Evolutionary conservation across 2,888 invertebrate species (phyloP).

Genomic region (Acanthacorydalis orientalis): DNA sequence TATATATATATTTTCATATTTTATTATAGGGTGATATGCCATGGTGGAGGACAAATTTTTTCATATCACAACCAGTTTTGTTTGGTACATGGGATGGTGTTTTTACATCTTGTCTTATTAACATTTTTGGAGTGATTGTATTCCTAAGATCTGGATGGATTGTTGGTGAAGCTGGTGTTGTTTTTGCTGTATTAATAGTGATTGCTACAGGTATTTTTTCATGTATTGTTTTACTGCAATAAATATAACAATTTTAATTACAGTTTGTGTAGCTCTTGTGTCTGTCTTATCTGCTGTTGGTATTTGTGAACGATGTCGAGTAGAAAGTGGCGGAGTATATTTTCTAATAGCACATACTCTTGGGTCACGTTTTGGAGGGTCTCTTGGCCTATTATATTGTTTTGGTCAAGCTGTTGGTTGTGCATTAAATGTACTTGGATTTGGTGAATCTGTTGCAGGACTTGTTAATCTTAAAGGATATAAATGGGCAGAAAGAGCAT

Average conservation of each 20-base stretch:
- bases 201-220: slow-evolving; percentile 49
- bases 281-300: slow-evolving; percentile 91
- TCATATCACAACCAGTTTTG: slow-evolving; percentile 85
- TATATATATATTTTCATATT: not conserved
- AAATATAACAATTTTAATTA: slow-evolving; percentile 18
- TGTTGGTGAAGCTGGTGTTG: slow-evolving; percentile 76
- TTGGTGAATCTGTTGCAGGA: slow-evolving; percentile 89
- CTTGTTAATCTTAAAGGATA: slow-evolving; percentile 54
- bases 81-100: slow-evolving; percentile 99
- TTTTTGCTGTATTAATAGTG: slow-evolving; percentile 65
- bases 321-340: slow-evolving; percentile 96
- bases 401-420: slow-evolving; percentile 97
- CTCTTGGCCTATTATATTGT: slow-evolving; percentile 84
- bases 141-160: slow-evolving; percentile 96
- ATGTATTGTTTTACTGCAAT: slow-evolving; percentile 4
- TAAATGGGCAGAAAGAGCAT: slow-evolving; percentile 69
- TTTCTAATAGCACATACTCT: slow-evolving; percentile 87
- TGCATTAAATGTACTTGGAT: slow-evolving; percentile 89
- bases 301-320: slow-evolving; percentile 85
- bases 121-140: slow-evolving; percentile 94
- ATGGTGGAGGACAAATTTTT: slow-evolving; percentile 96
- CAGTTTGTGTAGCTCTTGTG: slow-evolving; percentile 76
- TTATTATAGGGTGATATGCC: slow-evolving; percentile 53
- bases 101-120: slow-evolving; percentile 92
- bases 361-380: slow-evolving; percentile 84